Evolutionary conservation across 2,797 vertebrate genomes (phyloP), one percentile per base, ranked within the genome.

Genomic region (Pyrocephalus nanus): DNA sequence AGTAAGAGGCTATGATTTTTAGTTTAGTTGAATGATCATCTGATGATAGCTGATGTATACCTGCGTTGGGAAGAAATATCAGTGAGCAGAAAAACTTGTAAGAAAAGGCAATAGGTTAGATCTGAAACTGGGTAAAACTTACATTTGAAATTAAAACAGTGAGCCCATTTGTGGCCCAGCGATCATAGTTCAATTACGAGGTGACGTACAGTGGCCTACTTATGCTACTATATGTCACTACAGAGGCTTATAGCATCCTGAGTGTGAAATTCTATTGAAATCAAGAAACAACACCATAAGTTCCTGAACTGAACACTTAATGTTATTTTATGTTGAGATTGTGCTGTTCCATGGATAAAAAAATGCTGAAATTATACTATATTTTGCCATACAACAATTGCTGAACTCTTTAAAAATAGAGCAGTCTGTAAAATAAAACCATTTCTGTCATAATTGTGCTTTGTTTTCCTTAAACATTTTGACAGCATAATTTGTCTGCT

Each of bases 381-480:
- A 57, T 73, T 88, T 94, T 76, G 23, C 38, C 25, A 30, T 40
- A 11, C 26, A 92, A 95, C 58, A 92, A 94, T 70, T 70, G 36
- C 15, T 71, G 45, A 86, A 96, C 23, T 73, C 66, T 90, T 85
- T 83, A 51, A 88, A 96, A 91, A 85, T 32, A 50, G 64, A 95
- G 19, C 58, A 75, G 25, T 55, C 55, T 53, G 45, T 61, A 88
- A 92, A 90, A 90, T 66, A 84, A 92, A 88, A 60, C 15, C 6
- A 43, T 86, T 74, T 74, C 62, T 93, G 76, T 94, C 92, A 90
- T 84, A 84, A 76, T 60, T 73, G 26, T 47, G 7, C 82, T 95
- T 96, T 96, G 87, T 94, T 96, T 93, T 90, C 58, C 73, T 83
- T 94, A 92, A 95, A 90, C 78, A 58, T 86, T 93, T 92, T 92